These are phyloP conservation scores for Temnothorax longispinosus DNA, from an alignment of 1,140 invertebrate species.

Conservation along the genomic window DNA sequence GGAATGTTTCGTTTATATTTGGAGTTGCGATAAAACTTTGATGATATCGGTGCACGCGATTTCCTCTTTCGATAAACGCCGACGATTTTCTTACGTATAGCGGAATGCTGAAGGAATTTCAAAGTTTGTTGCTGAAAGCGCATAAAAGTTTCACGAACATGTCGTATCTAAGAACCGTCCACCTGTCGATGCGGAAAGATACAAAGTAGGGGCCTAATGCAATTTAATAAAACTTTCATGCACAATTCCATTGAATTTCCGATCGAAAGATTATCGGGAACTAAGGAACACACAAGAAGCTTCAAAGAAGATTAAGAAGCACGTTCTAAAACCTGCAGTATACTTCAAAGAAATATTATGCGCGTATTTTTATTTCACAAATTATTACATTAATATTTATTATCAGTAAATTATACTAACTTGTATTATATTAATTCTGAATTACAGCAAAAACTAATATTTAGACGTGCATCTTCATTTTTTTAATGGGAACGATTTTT, in stretches of 20 bases:
- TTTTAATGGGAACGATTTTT: neutral
- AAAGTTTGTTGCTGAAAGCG: neutral
- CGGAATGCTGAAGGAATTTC: conserved; percentile 4
- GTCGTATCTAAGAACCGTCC: conserved; percentile 6
- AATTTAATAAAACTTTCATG: conserved; percentile 47
- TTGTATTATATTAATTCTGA: neutral
- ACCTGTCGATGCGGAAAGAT: conserved; percentile 28
- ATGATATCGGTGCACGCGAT: conserved; percentile 33
- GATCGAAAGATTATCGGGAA: conserved; percentile 26
- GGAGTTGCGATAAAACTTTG: conserved; percentile 7
- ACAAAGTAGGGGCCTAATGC: neutral
- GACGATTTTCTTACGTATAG: conserved; percentile 47
- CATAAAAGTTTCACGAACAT: conserved; percentile 27
- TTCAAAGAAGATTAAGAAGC: neutral
- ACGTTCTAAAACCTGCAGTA: neutral
- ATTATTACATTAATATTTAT: conserved; percentile 16
- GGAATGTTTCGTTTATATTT: neutral
- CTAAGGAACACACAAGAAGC: neutral
- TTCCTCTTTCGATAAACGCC: conserved; percentile 50
- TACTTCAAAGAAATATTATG: neutral
- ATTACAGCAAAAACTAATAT: neutral
- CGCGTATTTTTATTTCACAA: neutral
- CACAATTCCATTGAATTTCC: conserved; percentile 20
- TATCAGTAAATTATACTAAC: neutral
- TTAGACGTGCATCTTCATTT: neutral